These are phyloP conservation scores for Thereva unica DNA, from an alignment of 2,888 invertebrate species.

Conservation along the genomic window DNA sequence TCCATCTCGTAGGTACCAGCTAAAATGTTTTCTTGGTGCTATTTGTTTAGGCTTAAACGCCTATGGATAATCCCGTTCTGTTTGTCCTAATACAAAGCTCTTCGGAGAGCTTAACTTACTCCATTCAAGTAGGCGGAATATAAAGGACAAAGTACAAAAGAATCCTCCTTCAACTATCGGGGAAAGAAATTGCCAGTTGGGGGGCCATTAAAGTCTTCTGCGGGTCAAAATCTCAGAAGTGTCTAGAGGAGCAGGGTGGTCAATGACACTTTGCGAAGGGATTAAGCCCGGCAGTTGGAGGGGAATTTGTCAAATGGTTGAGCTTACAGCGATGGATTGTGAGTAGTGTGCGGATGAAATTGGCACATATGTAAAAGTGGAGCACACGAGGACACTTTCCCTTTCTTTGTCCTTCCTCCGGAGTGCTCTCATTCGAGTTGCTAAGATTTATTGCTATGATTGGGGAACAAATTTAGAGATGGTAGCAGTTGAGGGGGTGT, in stretches of 20 bases:
- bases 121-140: constrained; percentile 12
- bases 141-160: not conserved
- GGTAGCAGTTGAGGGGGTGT: too few relatives aligned
- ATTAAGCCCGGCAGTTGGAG: constrained; percentile 16
- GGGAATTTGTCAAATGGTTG: constrained; percentile 6
- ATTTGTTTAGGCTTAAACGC: constrained; percentile 40
- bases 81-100: constrained; percentile 34
- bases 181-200: not conserved
- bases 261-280: constrained; percentile 7
- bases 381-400: too few relatives aligned
- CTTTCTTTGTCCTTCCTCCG: too few relatives aligned
- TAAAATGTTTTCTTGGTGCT: constrained; percentile 37
- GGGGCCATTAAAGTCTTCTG: constrained; percentile 8
- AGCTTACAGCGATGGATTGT: too few relatives aligned
- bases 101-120: constrained; percentile 36
- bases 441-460: too few relatives aligned
- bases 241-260: constrained; percentile 6
- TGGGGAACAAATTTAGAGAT: too few relatives aligned
- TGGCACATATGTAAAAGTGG: too few relatives aligned
- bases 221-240: constrained; percentile 8
- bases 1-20: constrained; percentile 3
- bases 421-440: too few relatives aligned
- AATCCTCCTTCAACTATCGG: not conserved
- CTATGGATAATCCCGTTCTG: constrained; percentile 39
- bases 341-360: too few relatives aligned